Conservation (phyloP, 2,113 vertebrate genomes). For the Elephas maximus region DNA sequence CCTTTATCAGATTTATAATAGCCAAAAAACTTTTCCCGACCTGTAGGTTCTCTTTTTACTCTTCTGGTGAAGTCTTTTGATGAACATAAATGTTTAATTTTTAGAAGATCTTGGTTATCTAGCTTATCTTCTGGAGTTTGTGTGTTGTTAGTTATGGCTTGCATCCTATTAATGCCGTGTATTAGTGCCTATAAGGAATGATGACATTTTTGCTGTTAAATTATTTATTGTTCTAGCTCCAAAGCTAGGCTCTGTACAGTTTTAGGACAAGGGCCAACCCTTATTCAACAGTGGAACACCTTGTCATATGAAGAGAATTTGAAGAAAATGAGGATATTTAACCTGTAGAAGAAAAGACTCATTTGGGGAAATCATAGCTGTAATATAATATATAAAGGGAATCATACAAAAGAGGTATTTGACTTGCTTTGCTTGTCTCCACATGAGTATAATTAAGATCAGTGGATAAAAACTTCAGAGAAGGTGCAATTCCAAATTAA, state of each 20-base stretch:
- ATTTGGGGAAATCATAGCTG: not conserved
- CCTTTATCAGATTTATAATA: no score
- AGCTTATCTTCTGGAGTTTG: no score
- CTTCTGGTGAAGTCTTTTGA: no score
- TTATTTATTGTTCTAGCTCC: not conserved
- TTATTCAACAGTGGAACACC: not conserved
- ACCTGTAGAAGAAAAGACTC: not conserved
- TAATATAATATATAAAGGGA: not conserved
- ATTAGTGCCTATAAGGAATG: not conserved
- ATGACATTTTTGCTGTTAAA: not conserved
- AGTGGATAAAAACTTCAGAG: not conserved
- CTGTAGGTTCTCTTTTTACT: no score
- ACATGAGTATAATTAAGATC: not conserved
- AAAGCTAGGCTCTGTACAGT: not conserved
- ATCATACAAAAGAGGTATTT: not conserved
- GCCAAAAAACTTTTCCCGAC: no score
- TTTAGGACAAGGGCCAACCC: not conserved
- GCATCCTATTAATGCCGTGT: no score
- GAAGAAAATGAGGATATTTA: not conserved
- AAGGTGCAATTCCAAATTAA: not conserved
- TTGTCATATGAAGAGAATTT: not conserved
- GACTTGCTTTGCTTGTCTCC: no score
- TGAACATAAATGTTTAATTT: no score
- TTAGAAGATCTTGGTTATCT: no score
- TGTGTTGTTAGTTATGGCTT: no score